Conservation (phyloP, 2,113 vertebrate species). For the Pan paniscus region DNA sequence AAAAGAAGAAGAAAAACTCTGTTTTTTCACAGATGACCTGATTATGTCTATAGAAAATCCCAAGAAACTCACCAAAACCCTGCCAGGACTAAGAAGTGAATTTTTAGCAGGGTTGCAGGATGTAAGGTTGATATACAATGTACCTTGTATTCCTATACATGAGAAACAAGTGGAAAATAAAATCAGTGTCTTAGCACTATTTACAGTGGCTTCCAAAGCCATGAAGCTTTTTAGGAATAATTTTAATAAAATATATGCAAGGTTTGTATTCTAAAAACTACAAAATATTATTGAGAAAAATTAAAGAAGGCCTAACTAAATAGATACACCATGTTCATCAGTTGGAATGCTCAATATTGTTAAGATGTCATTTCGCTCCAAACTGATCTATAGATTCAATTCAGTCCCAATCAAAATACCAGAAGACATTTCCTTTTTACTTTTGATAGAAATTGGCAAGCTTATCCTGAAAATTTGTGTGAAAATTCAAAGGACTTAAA, state of each 20-base stretch:
- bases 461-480: conserved; percentile 22
- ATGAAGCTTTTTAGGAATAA: not conserved
- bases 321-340: not conserved
- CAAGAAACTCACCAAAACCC: not conserved
- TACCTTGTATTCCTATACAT: not conserved
- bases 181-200: not conserved
- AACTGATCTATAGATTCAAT: not conserved
- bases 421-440: not conserved
- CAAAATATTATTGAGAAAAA: not conserved
- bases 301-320: not conserved
- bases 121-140: not conserved
- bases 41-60: not conserved
- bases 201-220: not conserved
- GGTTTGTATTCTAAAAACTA: not conserved
- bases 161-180: conserved; percentile 33
- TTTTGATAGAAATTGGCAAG: not conserved
- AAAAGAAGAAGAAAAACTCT: not conserved
- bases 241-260: not conserved
- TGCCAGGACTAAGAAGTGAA: not conserved
- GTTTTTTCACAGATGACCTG: not conserved
- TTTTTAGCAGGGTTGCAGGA: not conserved
- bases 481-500: conserved; percentile 3
- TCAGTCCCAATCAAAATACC: not conserved
- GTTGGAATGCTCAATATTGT: not conserved
- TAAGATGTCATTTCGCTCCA: not conserved